A percentile compares a stretch with the other conserved stretches of the same genome.
Conservation (phyloP, 2,888 invertebrate genomes). For the Drosophila mercatorum region DNA sequence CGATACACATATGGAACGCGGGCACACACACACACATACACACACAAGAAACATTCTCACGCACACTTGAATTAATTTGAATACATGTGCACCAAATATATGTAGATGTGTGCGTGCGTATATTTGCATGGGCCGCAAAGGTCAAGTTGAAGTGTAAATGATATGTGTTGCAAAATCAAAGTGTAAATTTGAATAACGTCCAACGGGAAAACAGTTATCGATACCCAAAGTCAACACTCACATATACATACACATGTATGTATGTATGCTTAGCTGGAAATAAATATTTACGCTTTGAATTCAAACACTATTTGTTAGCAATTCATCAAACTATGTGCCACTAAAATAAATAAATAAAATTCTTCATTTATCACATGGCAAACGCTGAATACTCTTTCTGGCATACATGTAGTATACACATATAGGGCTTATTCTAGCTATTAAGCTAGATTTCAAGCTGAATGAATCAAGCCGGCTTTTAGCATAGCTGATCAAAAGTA, state of each 20-base stretch:
- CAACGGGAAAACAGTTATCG: constrained; percentile 24
- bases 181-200: constrained; percentile 36
- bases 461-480: not conserved
- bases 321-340: not conserved
- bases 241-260: not conserved
- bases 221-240: not conserved
- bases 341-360: not conserved
- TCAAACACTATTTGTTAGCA: not conserved
- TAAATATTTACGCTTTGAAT: constrained; percentile 4
- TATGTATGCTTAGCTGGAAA: not conserved
- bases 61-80: constrained; percentile 1
- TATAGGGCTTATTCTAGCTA: not conserved
- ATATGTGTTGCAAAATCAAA: constrained; percentile 52
- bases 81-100: constrained; percentile 5
- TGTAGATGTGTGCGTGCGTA: not conserved
- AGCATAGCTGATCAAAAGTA: not conserved
- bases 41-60: not conserved
- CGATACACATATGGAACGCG: constrained; percentile 41
- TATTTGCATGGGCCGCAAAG: constrained; percentile 40
- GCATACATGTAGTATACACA: not conserved
- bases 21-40: not conserved
- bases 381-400: not conserved
- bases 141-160: constrained; percentile 63
- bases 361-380: not conserved
- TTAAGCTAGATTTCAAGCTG: not conserved